Percentiles rank a stretch among this genome's conserved stretches.
Conservation (phyloP, 2,797 vertebrate species). For the Crax fasciolata region DNA sequence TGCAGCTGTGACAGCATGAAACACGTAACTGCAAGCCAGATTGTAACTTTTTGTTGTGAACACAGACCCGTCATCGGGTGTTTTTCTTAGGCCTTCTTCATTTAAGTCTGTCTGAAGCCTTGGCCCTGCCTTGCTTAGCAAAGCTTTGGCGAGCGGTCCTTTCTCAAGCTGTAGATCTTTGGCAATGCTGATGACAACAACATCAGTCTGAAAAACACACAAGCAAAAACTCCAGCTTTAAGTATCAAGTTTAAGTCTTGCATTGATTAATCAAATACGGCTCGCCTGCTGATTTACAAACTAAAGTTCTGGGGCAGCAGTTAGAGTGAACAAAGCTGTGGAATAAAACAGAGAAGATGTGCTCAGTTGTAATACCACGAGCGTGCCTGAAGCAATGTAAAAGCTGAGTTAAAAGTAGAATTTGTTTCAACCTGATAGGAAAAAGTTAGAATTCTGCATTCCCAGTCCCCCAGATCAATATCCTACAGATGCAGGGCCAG, state of each 20-base stretch:
- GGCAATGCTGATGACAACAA: conserved; percentile 87
- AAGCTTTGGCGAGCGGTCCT: conserved; percentile 85
- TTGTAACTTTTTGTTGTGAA: conserved; percentile 83
- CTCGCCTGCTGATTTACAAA: neutral
- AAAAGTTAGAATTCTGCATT: neutral
- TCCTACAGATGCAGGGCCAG: neutral
- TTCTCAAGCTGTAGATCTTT: conserved; percentile 80
- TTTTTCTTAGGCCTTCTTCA: neutral
- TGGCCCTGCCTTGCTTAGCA: conserved; percentile 85
- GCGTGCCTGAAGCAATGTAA: neutral
- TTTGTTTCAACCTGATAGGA: neutral
- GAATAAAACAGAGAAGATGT: neutral
- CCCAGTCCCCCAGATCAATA: neutral
- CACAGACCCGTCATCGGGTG: conserved; percentile 61
- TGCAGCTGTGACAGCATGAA: conserved; percentile 81
- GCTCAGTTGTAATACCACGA: neutral
- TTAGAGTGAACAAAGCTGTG: neutral
- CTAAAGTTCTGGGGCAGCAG: neutral
- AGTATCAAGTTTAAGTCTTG: neutral
- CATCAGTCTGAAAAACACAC: conserved; percentile 83
- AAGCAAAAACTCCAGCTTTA: neutral
- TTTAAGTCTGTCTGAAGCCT: conserved; percentile 81
- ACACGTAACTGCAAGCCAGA: conserved; percentile 84
- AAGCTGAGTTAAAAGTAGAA: neutral
- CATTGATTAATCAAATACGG: neutral